Conservation (phyloP, 1,140 invertebrate genomes). For the Macrobrachium nipponense region DNA sequence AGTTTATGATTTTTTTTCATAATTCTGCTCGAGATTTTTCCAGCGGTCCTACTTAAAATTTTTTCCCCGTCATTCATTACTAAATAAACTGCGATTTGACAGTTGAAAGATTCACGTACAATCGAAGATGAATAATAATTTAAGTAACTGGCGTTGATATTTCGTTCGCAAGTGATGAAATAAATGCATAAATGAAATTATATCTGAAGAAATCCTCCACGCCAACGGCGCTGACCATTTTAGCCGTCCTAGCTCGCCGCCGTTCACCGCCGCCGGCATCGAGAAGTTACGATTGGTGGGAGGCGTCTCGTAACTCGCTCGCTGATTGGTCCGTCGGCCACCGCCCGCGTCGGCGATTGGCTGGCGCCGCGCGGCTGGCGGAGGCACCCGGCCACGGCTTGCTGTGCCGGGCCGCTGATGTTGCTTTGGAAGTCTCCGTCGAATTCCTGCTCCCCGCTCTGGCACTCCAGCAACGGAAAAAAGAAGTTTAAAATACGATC, state of each 20-base stretch:
- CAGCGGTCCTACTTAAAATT: too few relatives aligned
- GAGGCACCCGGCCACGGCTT: conserved; percentile 9
- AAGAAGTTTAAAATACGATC: neutral
- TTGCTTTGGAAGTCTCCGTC: neutral
- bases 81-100: too few relatives aligned
- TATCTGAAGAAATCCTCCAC: too few relatives aligned
- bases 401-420: neutral
- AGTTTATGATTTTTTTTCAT: too few relatives aligned
- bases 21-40: too few relatives aligned
- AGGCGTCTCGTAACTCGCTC: conserved; percentile 6
- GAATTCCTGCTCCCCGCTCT: neutral
- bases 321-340: conserved; percentile 35
- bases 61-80: too few relatives aligned
- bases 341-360: conserved; percentile 38
- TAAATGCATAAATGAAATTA: too few relatives aligned
- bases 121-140: too few relatives aligned
- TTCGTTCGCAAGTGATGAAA: conserved; percentile 5
- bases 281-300: conserved; percentile 24
- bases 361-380: conserved; percentile 27
- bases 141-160: neutral
- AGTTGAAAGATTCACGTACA: too few relatives aligned
- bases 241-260: too few relatives aligned
- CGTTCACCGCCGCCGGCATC: too few relatives aligned
- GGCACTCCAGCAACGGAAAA: neutral
- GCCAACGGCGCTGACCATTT: too few relatives aligned